Evolutionary conservation across 2,113 vertebrate genomes (phyloP).

Genomic region (Herpetotheres cachinnans): DNA sequence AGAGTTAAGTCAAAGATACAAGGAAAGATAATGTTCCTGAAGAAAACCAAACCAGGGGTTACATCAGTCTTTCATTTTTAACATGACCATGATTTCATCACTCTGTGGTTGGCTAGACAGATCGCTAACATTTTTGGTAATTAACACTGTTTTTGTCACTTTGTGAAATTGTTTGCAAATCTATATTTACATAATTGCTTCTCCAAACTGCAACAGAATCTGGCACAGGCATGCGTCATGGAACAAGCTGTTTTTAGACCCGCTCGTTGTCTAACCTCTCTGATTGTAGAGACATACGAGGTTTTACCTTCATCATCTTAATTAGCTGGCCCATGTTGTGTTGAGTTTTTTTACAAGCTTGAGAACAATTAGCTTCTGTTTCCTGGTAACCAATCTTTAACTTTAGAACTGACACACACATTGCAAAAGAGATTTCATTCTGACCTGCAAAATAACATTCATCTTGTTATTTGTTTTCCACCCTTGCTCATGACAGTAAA

Average conservation of each 20-base stretch:
- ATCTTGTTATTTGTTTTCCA: not conserved
- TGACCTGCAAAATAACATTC: not conserved
- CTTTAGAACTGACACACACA: not conserved
- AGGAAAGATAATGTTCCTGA: not conserved
- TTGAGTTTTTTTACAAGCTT: not conserved
- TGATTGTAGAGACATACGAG: not conserved
- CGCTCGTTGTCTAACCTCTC: not conserved
- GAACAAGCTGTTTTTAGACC: slow-evolving; percentile 24
- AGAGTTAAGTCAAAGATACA: not conserved
- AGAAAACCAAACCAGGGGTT: not conserved
- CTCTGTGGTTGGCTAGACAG: slow-evolving; percentile 18
- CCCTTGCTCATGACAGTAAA: not conserved
- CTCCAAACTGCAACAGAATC: slow-evolving; percentile 38
- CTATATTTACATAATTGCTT: slow-evolving; percentile 65
- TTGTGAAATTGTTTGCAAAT: slow-evolving; percentile 47
- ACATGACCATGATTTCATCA: slow-evolving; percentile 43
- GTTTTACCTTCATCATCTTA: slow-evolving; percentile 3
- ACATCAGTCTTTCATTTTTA: slow-evolving; percentile 48
- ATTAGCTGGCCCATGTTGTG: not conserved
- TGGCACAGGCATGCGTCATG: slow-evolving; percentile 13
- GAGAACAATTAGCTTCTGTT: not conserved
- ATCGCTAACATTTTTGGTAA: slow-evolving; percentile 21
- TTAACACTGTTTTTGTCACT: slow-evolving; percentile 56
- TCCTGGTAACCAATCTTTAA: not conserved
- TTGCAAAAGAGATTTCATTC: not conserved